These are phyloP conservation scores for Pseudochromis fuscus DNA, from an alignment of 2,797 vertebrate genomes.

Conservation along the genomic window DNA sequence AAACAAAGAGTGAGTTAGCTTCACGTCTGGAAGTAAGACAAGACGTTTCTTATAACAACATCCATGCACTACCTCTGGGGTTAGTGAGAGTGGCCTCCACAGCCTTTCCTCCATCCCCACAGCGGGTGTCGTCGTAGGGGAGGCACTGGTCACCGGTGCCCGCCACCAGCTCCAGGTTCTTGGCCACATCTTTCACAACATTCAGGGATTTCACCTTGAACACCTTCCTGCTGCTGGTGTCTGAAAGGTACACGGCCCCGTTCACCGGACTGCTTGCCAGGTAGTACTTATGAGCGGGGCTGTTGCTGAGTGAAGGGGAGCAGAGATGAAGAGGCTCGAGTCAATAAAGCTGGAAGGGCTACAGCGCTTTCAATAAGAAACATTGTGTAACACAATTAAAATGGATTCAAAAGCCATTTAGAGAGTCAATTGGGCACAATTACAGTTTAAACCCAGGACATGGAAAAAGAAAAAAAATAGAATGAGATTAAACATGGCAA, in stretches of 20 bases:
- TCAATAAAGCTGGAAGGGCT: slow-evolving; percentile 70
- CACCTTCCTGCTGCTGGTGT: slow-evolving; percentile 96
- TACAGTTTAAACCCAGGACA: slow-evolving; percentile 71
- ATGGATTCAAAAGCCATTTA: slow-evolving; percentile 78
- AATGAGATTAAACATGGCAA: slow-evolving; percentile 73
- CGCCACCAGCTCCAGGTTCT: slow-evolving; percentile 95
- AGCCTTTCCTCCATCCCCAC: slow-evolving; percentile 96
- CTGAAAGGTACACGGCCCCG: slow-evolving; percentile 93
- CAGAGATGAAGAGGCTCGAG: slow-evolving; percentile 43
- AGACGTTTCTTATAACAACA: slow-evolving; percentile 31
- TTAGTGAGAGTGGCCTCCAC: slow-evolving; percentile 96
- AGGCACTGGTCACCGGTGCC: slow-evolving; percentile 98
- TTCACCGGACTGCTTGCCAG: slow-evolving; percentile 93
- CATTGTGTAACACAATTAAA: slow-evolving; percentile 75
- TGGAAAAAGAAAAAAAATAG: slow-evolving; percentile 63
- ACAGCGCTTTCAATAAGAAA: slow-evolving; percentile 71
- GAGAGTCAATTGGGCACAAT: slow-evolving; percentile 72
- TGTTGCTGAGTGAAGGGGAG: slow-evolving; percentile 87
- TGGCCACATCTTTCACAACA: slow-evolving; percentile 93
- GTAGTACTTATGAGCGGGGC: slow-evolving; percentile 98
- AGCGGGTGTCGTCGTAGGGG: slow-evolving; percentile 96
- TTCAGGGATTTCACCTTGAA: slow-evolving; percentile 94
- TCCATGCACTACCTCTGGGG: slow-evolving; percentile 89
- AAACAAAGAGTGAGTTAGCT: slow-evolving; percentile 22
- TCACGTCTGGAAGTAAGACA: slow-evolving; percentile 22